Evolutionary conservation across 2,113 vertebrate genomes (phyloP).

Genomic region (Hippocampus zosterae): DNA sequence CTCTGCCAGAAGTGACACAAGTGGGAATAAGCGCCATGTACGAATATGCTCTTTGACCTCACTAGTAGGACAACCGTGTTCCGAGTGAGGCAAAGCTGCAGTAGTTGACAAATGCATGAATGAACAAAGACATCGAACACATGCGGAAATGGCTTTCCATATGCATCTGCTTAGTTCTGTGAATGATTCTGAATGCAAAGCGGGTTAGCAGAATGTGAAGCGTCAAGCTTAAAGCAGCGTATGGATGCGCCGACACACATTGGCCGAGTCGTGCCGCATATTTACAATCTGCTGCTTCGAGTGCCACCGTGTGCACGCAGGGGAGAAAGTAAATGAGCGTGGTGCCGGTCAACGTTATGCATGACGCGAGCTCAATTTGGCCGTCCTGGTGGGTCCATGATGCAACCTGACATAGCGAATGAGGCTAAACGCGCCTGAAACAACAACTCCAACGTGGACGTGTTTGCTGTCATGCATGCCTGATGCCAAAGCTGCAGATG

Average conservation of each 20-base stretch:
- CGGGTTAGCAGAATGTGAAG: not conserved
- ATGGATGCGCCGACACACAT: not conserved
- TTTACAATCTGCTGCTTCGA: not conserved
- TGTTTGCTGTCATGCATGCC: not conserved
- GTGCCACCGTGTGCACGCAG: not conserved
- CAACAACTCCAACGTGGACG: not conserved
- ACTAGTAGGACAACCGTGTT: not conserved
- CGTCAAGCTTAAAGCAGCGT: not conserved
- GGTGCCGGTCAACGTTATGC: not conserved
- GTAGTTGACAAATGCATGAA: too few relatives aligned
- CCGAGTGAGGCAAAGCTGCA: not conserved
- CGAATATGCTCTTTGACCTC: too few relatives aligned
- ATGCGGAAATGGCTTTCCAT: not conserved
- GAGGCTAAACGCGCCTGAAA: not conserved
- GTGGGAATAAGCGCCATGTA: not conserved
- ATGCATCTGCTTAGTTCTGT: not conserved
- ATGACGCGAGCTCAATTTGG: not conserved
- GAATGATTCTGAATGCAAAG: not conserved
- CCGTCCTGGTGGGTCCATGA: not conserved
- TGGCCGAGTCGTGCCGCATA: not conserved
- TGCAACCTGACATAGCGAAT: not conserved
- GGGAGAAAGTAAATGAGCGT: not conserved
- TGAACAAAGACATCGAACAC: not conserved
- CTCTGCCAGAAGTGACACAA: conserved; percentile 55
- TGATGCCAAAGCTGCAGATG: not conserved